These are phyloP conservation scores for Planiliza haematocheilus DNA, from an alignment of 2,113 vertebrate genomes.

Conservation along the genomic window DNA sequence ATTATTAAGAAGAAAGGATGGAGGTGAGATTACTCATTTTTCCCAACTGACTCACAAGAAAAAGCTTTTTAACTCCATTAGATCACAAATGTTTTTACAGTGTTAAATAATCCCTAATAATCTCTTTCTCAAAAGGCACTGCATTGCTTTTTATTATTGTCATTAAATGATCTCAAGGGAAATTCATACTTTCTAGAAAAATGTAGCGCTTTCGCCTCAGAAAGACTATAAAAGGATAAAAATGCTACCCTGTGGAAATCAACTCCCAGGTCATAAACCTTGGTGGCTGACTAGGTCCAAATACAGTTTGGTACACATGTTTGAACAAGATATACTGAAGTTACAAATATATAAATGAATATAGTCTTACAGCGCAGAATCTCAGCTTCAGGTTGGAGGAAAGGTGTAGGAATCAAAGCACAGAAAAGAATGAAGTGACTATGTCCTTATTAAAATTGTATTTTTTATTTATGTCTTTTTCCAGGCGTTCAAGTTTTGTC, in stretches of 20 bases:
- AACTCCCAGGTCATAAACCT: constrained; percentile 15
- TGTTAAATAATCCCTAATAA: constrained; percentile 33
- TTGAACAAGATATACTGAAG: no score
- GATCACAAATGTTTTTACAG: constrained; percentile 12
- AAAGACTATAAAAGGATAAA: constrained; percentile 56
- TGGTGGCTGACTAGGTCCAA: constrained; percentile 15
- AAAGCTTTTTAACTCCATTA: constrained; percentile 21
- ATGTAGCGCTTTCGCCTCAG: constrained; percentile 26
- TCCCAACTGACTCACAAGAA: constrained; percentile 31
- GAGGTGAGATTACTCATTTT: constrained; percentile 74
- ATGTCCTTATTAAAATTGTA: neutral
- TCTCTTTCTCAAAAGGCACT: constrained; percentile 33
- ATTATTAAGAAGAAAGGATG: constrained; percentile 87
- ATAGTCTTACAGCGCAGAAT: no score
- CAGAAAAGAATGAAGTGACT: no score
- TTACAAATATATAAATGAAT: no score
- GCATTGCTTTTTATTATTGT: constrained; percentile 20
- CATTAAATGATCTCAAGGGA: constrained; percentile 45
- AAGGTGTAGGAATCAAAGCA: no score
- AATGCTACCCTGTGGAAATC: constrained; percentile 18
- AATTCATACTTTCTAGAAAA: constrained; percentile 13
- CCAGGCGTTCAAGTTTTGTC: constrained; percentile 89
- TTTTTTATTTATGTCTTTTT: constrained; percentile 30
- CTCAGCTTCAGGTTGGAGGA: no score
- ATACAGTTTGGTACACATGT: neutral